Percentiles rank a stretch among this genome's conserved stretches.
Conservation (phyloP, 1,140 invertebrate genomes). For the Maniola jurtina region DNA sequence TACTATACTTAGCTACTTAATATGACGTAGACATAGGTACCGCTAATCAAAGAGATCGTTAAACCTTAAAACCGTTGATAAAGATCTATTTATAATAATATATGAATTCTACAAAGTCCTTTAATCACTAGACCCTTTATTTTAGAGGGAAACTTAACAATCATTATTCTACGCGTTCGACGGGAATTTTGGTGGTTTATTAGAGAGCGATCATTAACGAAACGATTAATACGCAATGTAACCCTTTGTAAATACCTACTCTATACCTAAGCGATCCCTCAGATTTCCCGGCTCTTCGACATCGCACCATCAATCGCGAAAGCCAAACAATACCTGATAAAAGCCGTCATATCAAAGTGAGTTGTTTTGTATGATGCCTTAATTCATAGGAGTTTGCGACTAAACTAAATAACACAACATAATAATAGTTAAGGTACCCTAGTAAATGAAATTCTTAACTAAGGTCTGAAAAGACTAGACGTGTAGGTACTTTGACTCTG, state of each 20-base stretch:
- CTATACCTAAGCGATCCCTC: neutral
- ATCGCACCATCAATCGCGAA: conserved; percentile 50
- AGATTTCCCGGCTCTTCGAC: conserved; percentile 22
- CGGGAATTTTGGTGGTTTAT: neutral
- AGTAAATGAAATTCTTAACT: too few species aligned
- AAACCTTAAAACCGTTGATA: too few species aligned
- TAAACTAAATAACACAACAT: neutral
- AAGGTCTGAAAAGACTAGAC: too few species aligned
- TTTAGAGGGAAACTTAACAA: neutral
- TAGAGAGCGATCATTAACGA: conserved; percentile 1
- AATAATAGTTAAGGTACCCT: too few species aligned
- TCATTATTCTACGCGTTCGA: neutral
- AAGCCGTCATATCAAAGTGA: conserved; percentile 61
- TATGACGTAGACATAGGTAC: too few species aligned
- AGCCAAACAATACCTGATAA: conserved; percentile 70
- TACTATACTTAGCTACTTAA: too few species aligned
- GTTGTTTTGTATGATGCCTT: conserved; percentile 34
- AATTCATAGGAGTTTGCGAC: conserved; percentile 31
- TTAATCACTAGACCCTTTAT: neutral
- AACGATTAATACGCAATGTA: conserved; percentile 8
- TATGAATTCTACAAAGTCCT: too few species aligned
- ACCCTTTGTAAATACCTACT: conserved; percentile 1
- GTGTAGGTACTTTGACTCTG: too few species aligned
- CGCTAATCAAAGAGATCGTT: too few species aligned
- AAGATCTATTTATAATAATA: too few species aligned